Conservation (phyloP, 2,113 vertebrate species). For the Pluvianellus socialis region DNA sequence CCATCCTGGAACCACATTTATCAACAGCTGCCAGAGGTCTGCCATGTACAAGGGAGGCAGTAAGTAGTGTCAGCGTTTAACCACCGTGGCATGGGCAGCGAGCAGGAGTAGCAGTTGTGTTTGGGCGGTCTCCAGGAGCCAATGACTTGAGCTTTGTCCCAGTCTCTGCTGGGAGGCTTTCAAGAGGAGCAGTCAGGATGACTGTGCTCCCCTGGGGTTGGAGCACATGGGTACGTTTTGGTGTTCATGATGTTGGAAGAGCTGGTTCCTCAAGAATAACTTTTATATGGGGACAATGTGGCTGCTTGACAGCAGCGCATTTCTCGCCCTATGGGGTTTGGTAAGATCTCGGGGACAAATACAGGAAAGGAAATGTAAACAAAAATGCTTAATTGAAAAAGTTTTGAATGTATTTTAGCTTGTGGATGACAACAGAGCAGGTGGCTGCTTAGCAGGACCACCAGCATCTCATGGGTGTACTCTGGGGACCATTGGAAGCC, state of each 20-base stretch:
- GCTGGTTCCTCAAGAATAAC: neutral
- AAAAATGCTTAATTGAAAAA: neutral
- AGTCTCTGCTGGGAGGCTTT: neutral
- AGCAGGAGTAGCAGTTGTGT: neutral
- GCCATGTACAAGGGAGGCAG: neutral
- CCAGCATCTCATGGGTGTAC: neutral
- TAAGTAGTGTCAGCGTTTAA: neutral
- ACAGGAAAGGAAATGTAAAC: neutral
- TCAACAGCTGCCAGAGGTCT: neutral
- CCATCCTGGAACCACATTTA: neutral
- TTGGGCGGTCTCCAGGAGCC: neutral
- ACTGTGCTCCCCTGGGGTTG: rapidly evolving
- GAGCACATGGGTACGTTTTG: rapidly evolving
- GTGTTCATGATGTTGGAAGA: neutral
- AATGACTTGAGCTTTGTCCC: neutral
- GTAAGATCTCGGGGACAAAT: neutral
- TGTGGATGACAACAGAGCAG: neutral
- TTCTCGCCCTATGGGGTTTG: neutral
- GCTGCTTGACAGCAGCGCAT: neutral
- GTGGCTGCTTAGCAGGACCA: neutral
- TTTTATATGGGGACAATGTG: neutral
- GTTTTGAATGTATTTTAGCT: neutral
- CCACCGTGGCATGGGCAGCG: rapidly evolving
- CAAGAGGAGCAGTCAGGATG: neutral
- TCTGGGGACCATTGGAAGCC: neutral